Evolutionary conservation across 2,113 vertebrate species (phyloP).

Genomic region (Otis tarda): DNA sequence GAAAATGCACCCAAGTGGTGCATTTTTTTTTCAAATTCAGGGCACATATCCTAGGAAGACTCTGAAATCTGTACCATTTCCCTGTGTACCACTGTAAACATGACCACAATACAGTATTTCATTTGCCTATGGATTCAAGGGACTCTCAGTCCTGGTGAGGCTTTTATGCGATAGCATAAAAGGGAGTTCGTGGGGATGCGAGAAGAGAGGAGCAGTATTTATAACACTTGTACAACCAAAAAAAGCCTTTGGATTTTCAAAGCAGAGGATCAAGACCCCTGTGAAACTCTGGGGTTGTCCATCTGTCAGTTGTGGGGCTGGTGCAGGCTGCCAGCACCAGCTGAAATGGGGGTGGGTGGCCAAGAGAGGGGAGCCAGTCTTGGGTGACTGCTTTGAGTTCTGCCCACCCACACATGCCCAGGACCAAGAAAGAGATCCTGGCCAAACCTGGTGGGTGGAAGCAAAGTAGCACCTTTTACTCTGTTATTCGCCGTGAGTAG

Average conservation of each 20-base stretch:
- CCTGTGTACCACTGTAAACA: not conserved
- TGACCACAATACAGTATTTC: not conserved
- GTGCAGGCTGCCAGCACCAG: not conserved
- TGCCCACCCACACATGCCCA: rapidly evolving
- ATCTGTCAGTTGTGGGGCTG: not conserved
- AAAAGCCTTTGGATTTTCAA: not conserved
- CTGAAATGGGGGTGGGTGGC: not conserved
- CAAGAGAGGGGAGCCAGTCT: not conserved
- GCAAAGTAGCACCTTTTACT: not conserved
- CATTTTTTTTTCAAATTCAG: not conserved
- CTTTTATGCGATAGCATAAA: not conserved
- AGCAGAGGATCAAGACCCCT: not conserved
- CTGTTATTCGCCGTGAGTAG: not conserved
- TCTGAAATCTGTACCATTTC: not conserved
- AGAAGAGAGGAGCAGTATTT: not conserved
- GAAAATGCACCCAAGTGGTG: not conserved
- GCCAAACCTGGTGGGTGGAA: not conserved
- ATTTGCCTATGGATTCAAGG: not conserved
- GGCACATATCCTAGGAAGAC: not conserved
- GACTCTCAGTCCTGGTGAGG: not conserved
- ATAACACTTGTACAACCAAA: not conserved
- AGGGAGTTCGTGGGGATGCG: not conserved
- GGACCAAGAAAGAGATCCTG: not conserved
- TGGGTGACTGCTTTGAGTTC: rapidly evolving
- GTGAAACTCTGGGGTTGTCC: not conserved